Base-by-base conservation (phyloP, 1,140 invertebrate genomes). In the Elymnias hypermnestra region DNA sequence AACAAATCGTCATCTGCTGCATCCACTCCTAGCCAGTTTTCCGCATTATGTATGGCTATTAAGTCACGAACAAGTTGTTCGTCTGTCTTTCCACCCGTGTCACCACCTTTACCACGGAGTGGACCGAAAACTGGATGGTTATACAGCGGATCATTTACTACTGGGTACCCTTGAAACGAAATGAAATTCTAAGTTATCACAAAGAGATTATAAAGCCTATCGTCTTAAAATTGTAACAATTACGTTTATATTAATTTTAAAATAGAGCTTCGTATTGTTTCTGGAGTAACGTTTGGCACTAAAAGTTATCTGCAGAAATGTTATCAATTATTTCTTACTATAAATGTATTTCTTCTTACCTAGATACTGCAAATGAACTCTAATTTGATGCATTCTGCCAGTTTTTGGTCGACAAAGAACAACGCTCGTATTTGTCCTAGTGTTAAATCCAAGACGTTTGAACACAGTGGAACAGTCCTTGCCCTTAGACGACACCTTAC, bases 341-440 rank as follows among this genome's bases (percentile, higher is more conserved):
- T n/a, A 26, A 26, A 9, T 26, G 10, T 26, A 4, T 2, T 25
- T 25, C 7, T 25, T 25, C 64, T 78, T 86, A 94, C 94, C 98
- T 58, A 99, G 89, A 86, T 95, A 99, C 78, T 99, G 98, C 22
- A 99, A 90, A 87, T 99, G 98, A n/a, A 99, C 97, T 49, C 98
- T 89, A 52, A 99, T 99, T 85, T 99, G 98, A 85, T 99, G 98
- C 92, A 99, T 99, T 50, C 98, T 88, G 0, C 98, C 98, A 1
- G 98, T 99, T 61, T 94, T 92, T 0, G 98, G 97, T 63, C 93
- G 92, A 86, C 97, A 98, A 10, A 94, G 87, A 1, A 99, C 96
- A 13, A 99, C 94, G 65, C 96, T 98, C 0, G 95, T 94, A 64
- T 93, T 94, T 0, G 94, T 94, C 51, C 91, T 92, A 3, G 88